phyloP scores from a whole-genome alignment of 53 echinoderm and acorn worm species.

The Temnopleurus reevesii region DNA sequence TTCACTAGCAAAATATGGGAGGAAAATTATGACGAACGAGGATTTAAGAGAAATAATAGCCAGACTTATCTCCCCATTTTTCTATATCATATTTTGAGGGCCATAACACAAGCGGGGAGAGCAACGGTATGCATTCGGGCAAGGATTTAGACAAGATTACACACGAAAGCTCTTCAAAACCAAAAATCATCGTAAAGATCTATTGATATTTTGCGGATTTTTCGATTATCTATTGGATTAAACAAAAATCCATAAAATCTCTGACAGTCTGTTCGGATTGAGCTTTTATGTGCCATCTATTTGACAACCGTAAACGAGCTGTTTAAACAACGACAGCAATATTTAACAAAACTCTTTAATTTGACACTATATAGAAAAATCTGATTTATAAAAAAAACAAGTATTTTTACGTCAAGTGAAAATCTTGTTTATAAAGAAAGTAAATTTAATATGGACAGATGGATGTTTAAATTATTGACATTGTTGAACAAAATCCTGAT shows the following conservation, averaged over 20 bases:
- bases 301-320: too few relatives aligned
- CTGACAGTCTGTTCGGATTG: background rate
- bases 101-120: background rate
- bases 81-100: background rate
- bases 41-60: slow-evolving; percentile 30
- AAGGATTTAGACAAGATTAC: slow-evolving; percentile 1
- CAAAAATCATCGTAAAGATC: slow-evolving; percentile 9
- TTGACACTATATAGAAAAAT: too few relatives aligned
- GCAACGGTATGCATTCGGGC: background rate
- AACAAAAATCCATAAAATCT: background rate
- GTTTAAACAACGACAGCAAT: too few relatives aligned
- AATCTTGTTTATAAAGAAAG: too few relatives aligned
- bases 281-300: background rate
- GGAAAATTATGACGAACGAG: background rate
- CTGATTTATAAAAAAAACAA: too few relatives aligned
- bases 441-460: too few relatives aligned
- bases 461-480: too few relatives aligned
- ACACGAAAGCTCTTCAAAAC: background rate
- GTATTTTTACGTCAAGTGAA: too few relatives aligned
- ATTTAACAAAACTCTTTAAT: too few relatives aligned
- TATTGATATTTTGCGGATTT: slow-evolving; percentile 10
- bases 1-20: background rate
- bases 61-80: slow-evolving; percentile 6
- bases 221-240: slow-evolving; percentile 22
- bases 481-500: too few relatives aligned